Conservation (phyloP, 1,140 invertebrate species). For the Agrilus planipennis region DNA sequence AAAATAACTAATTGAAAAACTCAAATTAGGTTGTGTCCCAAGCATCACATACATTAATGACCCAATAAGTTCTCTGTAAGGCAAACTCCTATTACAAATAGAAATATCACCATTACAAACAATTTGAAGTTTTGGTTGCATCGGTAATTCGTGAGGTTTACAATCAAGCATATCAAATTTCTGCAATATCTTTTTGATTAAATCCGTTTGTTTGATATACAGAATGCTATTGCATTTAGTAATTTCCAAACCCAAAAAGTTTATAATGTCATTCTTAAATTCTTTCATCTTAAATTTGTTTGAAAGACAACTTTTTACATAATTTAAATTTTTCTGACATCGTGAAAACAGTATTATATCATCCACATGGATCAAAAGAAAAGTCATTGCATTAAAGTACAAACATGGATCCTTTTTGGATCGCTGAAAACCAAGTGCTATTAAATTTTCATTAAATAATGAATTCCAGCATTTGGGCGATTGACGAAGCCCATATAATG, state of each 20-base stretch:
- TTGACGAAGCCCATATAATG: conserved; percentile 33
- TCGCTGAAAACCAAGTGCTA: background rate
- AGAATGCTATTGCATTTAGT: conserved; percentile 5
- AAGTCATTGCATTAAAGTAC: background rate
- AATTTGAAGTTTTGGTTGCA: conserved; percentile 1
- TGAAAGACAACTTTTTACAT: background rate
- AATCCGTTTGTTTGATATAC: conserved; percentile 1
- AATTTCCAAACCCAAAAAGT: conserved; percentile 8
- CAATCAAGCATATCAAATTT: conserved; percentile 2
- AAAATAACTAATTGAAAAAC: conserved; percentile 6
- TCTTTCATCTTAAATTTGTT: conserved; percentile 6
- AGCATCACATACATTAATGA: conserved; percentile 7
- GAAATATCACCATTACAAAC: background rate
- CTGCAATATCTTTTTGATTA: conserved; percentile 3
- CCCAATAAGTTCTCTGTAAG: conserved; percentile 5
- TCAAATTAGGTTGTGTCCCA: conserved; percentile 3
- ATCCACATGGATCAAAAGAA: background rate
- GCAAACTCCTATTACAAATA: background rate
- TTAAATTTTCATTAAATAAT: conserved; percentile 15
- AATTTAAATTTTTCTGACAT: background rate
- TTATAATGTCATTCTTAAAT: conserved; percentile 3
- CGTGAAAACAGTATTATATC: background rate
- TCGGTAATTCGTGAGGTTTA: background rate
- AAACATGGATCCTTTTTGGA: conserved; percentile 3
- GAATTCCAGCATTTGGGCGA: conserved; percentile 23